Evolutionary conservation across 2,888 invertebrate genomes (phyloP), one percentile per base, ranked within the genome.

Genomic region (Pristionchus arcanus): DNA sequence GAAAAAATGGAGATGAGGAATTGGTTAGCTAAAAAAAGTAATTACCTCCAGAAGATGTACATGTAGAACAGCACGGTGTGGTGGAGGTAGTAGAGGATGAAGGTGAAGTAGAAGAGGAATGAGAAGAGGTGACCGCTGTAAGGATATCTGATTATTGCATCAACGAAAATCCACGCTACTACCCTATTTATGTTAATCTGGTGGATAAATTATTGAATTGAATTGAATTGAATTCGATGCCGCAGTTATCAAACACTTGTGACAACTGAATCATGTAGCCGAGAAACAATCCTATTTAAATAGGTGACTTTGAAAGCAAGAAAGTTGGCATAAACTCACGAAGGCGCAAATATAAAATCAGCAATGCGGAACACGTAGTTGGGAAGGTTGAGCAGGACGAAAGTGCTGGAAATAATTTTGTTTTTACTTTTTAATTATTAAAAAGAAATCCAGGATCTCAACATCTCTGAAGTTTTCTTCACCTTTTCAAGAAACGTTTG

Each of bases 311-410:
- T 7, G 15, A 68, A 68, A 28, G 28, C 13, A 68, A 7, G 34
- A 37, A 59, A 63, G n/a, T 5, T n/a, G 9, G 13, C 11, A 9
- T 42, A 19, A 11, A 83, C 59, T 89, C 34, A 89, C 89, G 16
- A 34, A 15, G 87, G 59, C 19, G 89, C 19, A 81, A 90, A 87
- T 0, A 92, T 53, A 25, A 89, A 89, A 68, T 92, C 92, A 16
- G 91, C 28, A 25, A 92, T 92, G 42, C 92, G 91, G 91, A 92
- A 91, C 25, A 91, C 90, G 91, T 95, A 95, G 91, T 94, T 94
- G 21, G 95, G 95, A 68, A 95, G 92, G 90, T 95, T 95, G 9
- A 95, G 92, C 74, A 94, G 89, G 2, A 95, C 94, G 90, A 95
- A 95, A 15, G 95, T 94, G 89, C 94, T 94, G 91, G 42, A 93